phyloP scores from a whole-genome alignment of 92 coral and sea anemone genomes.

The Umimayanthus chanpuru region DNA sequence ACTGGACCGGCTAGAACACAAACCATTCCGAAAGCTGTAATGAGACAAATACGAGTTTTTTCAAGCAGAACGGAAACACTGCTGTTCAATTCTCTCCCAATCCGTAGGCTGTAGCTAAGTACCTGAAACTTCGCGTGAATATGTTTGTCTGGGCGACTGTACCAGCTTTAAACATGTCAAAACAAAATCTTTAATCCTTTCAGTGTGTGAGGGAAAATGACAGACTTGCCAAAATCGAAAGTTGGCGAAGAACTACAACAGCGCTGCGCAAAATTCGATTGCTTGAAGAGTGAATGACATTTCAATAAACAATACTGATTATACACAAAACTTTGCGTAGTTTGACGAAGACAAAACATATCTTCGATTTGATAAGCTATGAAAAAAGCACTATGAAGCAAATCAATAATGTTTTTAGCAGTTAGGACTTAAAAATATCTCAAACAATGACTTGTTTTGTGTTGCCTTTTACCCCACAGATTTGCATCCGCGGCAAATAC shows the following conservation, averaged over 20 bases:
- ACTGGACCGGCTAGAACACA: not conserved
- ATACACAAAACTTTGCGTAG: not conserved
- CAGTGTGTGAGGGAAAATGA: not conserved
- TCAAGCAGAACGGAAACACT: slow-evolving; percentile 12
- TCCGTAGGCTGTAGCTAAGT: slow-evolving; percentile 22
- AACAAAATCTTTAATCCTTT: slow-evolving; percentile 1
- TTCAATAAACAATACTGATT: slow-evolving; percentile 25
- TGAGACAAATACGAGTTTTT: not conserved
- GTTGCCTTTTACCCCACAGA: not conserved
- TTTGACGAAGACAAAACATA: slow-evolving; percentile 38
- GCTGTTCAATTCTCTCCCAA: not conserved
- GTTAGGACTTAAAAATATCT: slow-evolving; percentile 7
- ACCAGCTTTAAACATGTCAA: slow-evolving; percentile 15
- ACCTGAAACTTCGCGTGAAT: slow-evolving; percentile 5
- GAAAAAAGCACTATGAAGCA: slow-evolving; percentile 4
- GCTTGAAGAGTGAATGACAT: slow-evolving; percentile 11
- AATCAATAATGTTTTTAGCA: not conserved
- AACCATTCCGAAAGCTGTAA: not conserved
- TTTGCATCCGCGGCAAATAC: not conserved
- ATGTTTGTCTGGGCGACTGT: not conserved
- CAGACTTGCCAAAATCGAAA: slow-evolving; percentile 5
- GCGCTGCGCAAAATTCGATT: not conserved
- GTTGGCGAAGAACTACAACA: not conserved
- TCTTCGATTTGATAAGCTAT: slow-evolving; percentile 15
- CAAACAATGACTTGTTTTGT: not conserved